Evolutionary conservation across 2,888 invertebrate species (phyloP).

Genomic region (Noctua janthe): DNA sequence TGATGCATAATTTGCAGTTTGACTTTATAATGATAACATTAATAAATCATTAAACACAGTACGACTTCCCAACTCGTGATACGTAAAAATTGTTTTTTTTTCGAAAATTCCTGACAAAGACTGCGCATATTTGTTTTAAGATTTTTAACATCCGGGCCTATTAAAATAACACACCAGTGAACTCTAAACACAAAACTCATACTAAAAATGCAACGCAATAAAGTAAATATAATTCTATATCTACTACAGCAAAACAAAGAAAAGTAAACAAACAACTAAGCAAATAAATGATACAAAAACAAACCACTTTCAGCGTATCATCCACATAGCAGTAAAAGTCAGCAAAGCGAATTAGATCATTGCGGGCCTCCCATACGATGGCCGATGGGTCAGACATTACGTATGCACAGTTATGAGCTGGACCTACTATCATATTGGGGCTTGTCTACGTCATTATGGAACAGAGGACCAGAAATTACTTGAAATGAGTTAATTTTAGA

Average conservation of each 20-base stretch:
- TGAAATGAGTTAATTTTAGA: background rate
- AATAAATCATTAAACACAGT: background rate
- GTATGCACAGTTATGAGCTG: constrained; percentile 52
- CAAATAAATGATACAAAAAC: constrained; percentile 34
- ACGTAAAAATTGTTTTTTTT: background rate
- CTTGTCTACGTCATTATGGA: background rate
- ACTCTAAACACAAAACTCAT: background rate
- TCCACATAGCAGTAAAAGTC: constrained; percentile 48
- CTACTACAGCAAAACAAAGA: constrained; percentile 14
- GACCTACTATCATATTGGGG: background rate
- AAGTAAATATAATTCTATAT: too few species aligned
- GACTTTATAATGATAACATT: background rate
- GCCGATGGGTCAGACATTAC: constrained; percentile 50
- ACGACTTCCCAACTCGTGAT: background rate
- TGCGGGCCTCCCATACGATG: constrained; percentile 13
- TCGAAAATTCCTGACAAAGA: background rate
- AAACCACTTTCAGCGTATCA: constrained; percentile 28
- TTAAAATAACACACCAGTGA: background rate
- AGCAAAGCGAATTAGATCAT: constrained; percentile 60
- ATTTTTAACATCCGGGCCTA: background rate
- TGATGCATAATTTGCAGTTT: background rate
- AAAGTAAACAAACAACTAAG: constrained; percentile 30
- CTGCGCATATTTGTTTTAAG: background rate
- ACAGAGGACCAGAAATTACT: constrained; percentile 1
- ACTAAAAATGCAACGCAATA: background rate